Percentiles rank a stretch among this genome's conserved stretches.
Evolutionary conservation across 2,113 vertebrate genomes (phyloP).

Genomic region (Ramphastos sulfuratus): DNA sequence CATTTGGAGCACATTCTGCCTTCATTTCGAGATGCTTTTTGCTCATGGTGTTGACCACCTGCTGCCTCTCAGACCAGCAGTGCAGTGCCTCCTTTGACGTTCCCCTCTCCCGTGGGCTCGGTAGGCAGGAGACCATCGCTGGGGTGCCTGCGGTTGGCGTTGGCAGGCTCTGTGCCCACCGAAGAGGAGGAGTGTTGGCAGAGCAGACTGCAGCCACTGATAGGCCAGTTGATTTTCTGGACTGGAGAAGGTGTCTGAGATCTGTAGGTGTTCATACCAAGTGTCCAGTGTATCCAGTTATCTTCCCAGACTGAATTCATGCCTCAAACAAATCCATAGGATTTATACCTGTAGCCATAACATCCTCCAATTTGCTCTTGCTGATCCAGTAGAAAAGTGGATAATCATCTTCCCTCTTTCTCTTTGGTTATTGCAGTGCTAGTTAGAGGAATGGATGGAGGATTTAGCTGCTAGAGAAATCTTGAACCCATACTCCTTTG

Average conservation of each 20-base stretch:
- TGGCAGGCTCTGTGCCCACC: neutral
- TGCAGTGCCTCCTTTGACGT: neutral
- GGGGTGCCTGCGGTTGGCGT: neutral
- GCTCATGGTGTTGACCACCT: neutral
- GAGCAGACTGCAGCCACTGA: neutral
- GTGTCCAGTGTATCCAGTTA: neutral
- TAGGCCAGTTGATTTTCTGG: neutral
- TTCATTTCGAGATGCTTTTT: neutral
- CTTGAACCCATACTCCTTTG: neutral
- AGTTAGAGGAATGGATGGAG: neutral
- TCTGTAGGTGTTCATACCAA: neutral
- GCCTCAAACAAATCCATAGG: neutral
- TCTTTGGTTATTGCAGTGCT: neutral
- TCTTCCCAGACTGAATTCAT: neutral
- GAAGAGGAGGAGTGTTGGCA: neutral
- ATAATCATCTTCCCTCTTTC: neutral
- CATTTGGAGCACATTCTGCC: neutral
- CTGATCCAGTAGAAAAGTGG: neutral
- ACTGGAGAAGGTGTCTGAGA: neutral
- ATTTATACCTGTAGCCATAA: neutral
- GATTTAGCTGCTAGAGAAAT: neutral
- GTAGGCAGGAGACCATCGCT: neutral
- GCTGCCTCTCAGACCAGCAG: neutral
- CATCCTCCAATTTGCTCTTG: neutral
- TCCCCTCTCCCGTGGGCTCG: neutral